A percentile compares a stretch with the other conserved stretches of the same genome.
Evolutionary conservation across 2,888 invertebrate species (phyloP).

Genomic region (Lithophane socia): DNA sequence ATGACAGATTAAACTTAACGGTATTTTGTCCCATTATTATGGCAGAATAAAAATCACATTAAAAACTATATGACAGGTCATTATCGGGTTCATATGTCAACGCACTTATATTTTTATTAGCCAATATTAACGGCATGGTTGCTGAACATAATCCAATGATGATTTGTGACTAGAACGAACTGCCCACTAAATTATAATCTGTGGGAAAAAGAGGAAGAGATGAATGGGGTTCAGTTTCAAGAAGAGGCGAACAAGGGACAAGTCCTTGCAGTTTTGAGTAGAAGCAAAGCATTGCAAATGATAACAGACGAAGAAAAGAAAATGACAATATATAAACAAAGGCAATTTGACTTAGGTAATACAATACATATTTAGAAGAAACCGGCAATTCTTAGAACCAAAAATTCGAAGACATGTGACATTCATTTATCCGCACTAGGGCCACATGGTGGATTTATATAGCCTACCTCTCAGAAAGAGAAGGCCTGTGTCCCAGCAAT

Average conservation of each 20-base stretch:
- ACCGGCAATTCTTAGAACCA: neutral
- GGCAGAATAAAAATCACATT: constrained; percentile 33
- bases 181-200: constrained; percentile 17
- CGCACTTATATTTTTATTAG: constrained; percentile 34
- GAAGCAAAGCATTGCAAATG: neutral
- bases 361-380: too few relatives aligned
- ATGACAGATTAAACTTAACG: constrained; percentile 34
- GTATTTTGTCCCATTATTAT: constrained; percentile 8
- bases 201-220: neutral
- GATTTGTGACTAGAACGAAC: constrained; percentile 39
- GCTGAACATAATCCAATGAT: constrained; percentile 23
- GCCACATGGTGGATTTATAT: neutral
- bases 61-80: constrained; percentile 36
- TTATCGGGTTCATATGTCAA: constrained; percentile 49
- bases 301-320: neutral
- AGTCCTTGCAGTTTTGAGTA: neutral
- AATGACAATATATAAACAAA: neutral
- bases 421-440: too few relatives aligned
- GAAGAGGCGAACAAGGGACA: neutral
- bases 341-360: neutral
- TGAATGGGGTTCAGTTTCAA: neutral
- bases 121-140: constrained; percentile 14
- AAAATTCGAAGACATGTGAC: neutral
- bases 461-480: too few relatives aligned
- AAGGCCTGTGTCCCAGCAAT: neutral